phyloP scores from a whole-genome alignment of 2,113 vertebrate genomes.

The Furnarius figulus region DNA sequence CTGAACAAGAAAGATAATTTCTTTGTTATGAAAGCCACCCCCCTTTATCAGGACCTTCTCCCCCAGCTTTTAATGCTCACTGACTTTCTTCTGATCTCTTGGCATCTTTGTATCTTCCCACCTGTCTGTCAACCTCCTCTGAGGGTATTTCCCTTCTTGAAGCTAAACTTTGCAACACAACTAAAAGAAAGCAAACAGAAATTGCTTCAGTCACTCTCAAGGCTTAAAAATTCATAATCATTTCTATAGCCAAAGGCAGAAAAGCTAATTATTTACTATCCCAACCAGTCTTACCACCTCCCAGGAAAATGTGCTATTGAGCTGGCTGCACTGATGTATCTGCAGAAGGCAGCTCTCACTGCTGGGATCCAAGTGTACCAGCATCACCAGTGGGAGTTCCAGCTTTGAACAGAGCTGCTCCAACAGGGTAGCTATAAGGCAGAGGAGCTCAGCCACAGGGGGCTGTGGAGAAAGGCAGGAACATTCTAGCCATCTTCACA shows the following conservation, averaged over 20 bases:
- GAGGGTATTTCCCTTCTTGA: slow-evolving; percentile 48
- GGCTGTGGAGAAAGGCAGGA: neutral
- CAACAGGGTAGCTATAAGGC: slow-evolving; percentile 34
- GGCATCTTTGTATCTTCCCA: slow-evolving; percentile 30
- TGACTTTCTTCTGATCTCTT: slow-evolving; percentile 5
- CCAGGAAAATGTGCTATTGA: slow-evolving; percentile 14
- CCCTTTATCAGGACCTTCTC: neutral
- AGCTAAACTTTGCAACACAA: slow-evolving; percentile 53
- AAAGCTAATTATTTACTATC: slow-evolving; percentile 78
- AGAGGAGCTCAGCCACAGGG: neutral
- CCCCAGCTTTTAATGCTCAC: neutral
- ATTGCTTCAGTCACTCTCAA: slow-evolving; percentile 65
- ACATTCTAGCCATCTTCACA: neutral
- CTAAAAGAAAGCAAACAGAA: slow-evolving; percentile 70
- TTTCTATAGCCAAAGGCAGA: slow-evolving; percentile 71
- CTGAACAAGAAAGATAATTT: slow-evolving; percentile 34
- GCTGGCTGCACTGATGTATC: neutral
- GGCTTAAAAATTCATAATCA: slow-evolving; percentile 77
- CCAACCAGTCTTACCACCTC: slow-evolving; percentile 59
- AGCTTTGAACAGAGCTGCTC: slow-evolving; percentile 59
- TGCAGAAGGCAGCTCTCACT: neutral
- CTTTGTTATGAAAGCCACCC: slow-evolving; percentile 25
- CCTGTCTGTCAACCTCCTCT: slow-evolving; percentile 55
- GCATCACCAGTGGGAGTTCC: slow-evolving; percentile 13
- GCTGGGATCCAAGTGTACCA: neutral